Percentiles rank a stretch among this genome's conserved stretches.
Conservation (phyloP, 92 coral and sea anemone species). For the Muricea muricata region DNA sequence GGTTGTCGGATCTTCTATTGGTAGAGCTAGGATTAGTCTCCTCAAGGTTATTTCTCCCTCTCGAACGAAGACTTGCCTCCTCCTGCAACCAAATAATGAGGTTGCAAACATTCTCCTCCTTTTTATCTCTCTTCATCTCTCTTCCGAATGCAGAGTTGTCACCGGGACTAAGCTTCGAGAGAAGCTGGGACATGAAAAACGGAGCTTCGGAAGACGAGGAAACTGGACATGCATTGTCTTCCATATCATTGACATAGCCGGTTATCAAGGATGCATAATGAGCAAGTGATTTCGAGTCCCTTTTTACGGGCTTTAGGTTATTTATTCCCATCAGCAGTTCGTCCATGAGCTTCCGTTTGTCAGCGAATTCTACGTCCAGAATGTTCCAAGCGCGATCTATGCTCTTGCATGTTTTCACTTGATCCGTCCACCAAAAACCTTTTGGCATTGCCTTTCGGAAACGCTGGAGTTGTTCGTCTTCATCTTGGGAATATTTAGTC, state of each 20-base stretch:
- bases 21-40: too few relatives aligned
- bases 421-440: slow-evolving; percentile 2
- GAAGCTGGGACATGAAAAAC: too few relatives aligned
- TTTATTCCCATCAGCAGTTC: neutral
- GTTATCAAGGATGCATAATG: neutral
- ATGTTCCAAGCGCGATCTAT: too few relatives aligned
- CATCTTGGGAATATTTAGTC: slow-evolving; percentile 48
- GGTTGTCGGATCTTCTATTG: too few relatives aligned
- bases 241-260: slow-evolving; percentile 58
- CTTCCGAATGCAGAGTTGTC: too few relatives aligned
- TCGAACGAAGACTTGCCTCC: too few relatives aligned
- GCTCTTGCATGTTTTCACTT: neutral
- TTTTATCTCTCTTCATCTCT: neutral
- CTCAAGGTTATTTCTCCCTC: too few relatives aligned
- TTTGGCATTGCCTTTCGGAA: too few relatives aligned
- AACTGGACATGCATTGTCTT: slow-evolving; percentile 66
- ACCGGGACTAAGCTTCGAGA: too few relatives aligned
- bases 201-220: neutral
- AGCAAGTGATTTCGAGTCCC: neutral
- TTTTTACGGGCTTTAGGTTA: neutral
- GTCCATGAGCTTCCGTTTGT: neutral
- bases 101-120: slow-evolving; percentile 56
- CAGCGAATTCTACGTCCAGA: too few relatives aligned
- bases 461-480: too few relatives aligned
- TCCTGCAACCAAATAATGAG: slow-evolving; percentile 50